phyloP scores from a whole-genome alignment of 2,797 vertebrate genomes.

The Tragopan temminckii region DNA sequence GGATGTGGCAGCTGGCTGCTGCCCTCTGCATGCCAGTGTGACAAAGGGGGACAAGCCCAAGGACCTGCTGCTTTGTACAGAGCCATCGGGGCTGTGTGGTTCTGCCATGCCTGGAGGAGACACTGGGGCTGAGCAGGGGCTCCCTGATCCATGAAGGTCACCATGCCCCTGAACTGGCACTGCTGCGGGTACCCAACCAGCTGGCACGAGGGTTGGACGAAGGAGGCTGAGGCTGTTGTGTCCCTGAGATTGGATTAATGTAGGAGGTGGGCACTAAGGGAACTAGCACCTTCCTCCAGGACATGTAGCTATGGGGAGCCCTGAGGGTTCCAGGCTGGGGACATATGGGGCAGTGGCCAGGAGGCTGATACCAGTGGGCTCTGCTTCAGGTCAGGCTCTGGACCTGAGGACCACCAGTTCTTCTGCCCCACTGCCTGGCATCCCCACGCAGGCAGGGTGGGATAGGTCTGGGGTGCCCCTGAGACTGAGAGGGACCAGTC shows the following conservation, averaged over 20 bases:
- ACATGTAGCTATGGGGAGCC: background rate
- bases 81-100: background rate
- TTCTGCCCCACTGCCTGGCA: background rate
- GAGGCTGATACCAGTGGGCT: fast-evolving
- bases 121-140: background rate
- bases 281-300: no score
- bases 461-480: fast-evolving
- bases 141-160: background rate
- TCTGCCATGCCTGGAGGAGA: background rate
- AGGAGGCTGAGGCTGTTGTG: background rate
- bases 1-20: background rate
- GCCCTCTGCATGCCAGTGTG: fast-evolving
- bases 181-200: fast-evolving
- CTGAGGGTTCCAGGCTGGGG: background rate
- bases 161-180: background rate
- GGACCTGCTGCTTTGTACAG: background rate
- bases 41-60: fast-evolving
- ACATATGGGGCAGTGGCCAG: background rate
- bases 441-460: no score
- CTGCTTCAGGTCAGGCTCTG: background rate
- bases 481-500: background rate
- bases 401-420: background rate
- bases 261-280: background rate
- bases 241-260: background rate
- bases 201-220: background rate